Evolutionary conservation across 2,888 invertebrate species (phyloP), one percentile per base, ranked within the genome.

Genomic region (Scelioninae gen. 1): DNA sequence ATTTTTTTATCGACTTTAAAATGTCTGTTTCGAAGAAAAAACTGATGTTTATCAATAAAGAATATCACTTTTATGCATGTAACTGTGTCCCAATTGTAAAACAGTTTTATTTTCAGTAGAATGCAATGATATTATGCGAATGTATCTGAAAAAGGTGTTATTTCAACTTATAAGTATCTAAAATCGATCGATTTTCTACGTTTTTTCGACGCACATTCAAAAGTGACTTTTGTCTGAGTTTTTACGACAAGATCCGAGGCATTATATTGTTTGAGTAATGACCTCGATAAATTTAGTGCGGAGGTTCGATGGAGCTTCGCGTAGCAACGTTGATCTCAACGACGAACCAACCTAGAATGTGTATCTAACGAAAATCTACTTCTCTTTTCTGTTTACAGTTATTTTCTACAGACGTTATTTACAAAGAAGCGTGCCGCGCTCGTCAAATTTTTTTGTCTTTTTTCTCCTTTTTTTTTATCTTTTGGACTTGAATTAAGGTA

Each of bases 271-370:
- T 62, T 65, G 65, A 56, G 55, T 71, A 71, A 78, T 49, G 71
- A 65, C 71, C 71, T 71, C 78, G 71, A 78, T 78, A 78, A 78
- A 78, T 78, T 78, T 56, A 56, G 71, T 78, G 45, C 45, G 29
- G 63, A 69, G 71, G 65, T 78, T 63, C 78, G 63, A 7, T 53
- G 49, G 15, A 53, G 32, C 34, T 10, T 0, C 40, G 13, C 32
- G 53, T 3, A n/a, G 15, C 34, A 45, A 16, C 15, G 72, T 13
- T 29, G 63, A 63, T 71, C 55, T 49, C 60, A 5, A 34, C 43
- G 43, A 69, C n/a, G 40, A 69, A 13, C 13, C 56, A 31, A 16
- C 5, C 31, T 23, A 47, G 63, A 74, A 63, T 55, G 55, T 40
- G 58, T 53, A 34, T 60, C 43, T 45, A 63, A 74, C 74, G 40